These are phyloP conservation scores for Channa striata DNA, from an alignment of 2,797 vertebrate genomes.

Conservation along the genomic window DNA sequence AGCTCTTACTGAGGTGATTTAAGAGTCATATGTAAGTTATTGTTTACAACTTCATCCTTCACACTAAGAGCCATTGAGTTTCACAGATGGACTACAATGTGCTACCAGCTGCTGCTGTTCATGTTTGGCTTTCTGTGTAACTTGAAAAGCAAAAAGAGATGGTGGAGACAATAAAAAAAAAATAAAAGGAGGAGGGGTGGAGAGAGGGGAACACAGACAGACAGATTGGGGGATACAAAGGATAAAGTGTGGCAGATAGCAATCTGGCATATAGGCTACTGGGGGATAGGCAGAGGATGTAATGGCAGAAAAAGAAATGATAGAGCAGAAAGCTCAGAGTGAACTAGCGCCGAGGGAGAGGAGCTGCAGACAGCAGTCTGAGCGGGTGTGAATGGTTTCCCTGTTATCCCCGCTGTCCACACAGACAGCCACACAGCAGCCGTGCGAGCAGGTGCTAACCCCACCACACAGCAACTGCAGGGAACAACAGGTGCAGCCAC, in stretches of 20 bases:
- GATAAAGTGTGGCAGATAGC: conserved; percentile 53
- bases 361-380: conserved; percentile 76
- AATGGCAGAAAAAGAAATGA: conserved; percentile 61
- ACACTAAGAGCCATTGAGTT: conserved; percentile 63
- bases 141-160: conserved; percentile 47
- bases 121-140: conserved; percentile 57
- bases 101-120: conserved; percentile 64
- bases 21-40: conserved; percentile 58
- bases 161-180: conserved; percentile 16
- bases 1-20: conserved; percentile 61
- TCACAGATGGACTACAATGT: conserved; percentile 56
- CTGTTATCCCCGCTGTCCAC: conserved; percentile 79
- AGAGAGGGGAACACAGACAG: conserved; percentile 48
- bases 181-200: conserved; percentile 2
- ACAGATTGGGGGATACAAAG: conserved; percentile 43
- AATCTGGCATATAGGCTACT: conserved; percentile 45
- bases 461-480: conserved; percentile 72
- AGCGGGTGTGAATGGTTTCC: conserved; percentile 80
- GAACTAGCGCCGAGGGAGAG: conserved; percentile 61
- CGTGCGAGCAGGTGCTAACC: conserved; percentile 82
- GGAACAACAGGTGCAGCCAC: conserved; percentile 83
- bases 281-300: conserved; percentile 37
- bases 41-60: conserved; percentile 69
- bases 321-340: conserved; percentile 57
- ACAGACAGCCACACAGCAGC: conserved; percentile 83